A percentile compares a stretch with the other conserved stretches of the same genome.
These are phyloP conservation scores for Dicentrarchus labrax DNA, from an alignment of 2,113 vertebrate species.

Conservation along the genomic window DNA sequence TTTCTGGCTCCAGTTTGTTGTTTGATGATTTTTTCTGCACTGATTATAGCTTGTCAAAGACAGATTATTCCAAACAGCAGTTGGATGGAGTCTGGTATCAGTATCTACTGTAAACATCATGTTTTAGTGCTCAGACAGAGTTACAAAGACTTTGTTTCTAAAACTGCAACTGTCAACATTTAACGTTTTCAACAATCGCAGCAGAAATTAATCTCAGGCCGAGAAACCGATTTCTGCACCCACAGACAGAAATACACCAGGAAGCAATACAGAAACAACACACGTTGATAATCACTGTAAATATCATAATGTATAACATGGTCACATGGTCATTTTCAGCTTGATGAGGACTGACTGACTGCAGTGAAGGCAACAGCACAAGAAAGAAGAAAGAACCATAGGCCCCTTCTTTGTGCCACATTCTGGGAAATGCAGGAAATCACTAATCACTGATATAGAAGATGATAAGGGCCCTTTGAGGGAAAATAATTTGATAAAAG, in stretches of 20 bases:
- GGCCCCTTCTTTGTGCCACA: background rate
- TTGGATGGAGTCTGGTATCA: background rate
- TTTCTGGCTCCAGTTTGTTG: background rate
- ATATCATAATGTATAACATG: background rate
- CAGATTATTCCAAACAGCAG: background rate
- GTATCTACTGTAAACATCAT: background rate
- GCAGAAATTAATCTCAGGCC: background rate
- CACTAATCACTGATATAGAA: background rate
- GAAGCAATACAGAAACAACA: background rate
- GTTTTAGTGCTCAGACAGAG: background rate
- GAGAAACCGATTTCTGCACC: background rate
- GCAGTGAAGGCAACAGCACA: background rate
- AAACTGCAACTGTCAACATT: background rate
- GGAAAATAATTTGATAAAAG: background rate
- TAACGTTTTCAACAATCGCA: background rate
- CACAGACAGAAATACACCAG: background rate
- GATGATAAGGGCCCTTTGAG: background rate
- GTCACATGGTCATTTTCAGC: background rate
- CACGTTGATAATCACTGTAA: background rate
- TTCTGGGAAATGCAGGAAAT: constrained; percentile 41
- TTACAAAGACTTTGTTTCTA: background rate
- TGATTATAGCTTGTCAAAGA: background rate
- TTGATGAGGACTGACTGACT: background rate
- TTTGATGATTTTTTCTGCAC: background rate
- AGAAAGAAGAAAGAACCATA: background rate